Base-by-base conservation (phyloP, 2,797 vertebrate species). In the Anniella stebbinsi region DNA sequence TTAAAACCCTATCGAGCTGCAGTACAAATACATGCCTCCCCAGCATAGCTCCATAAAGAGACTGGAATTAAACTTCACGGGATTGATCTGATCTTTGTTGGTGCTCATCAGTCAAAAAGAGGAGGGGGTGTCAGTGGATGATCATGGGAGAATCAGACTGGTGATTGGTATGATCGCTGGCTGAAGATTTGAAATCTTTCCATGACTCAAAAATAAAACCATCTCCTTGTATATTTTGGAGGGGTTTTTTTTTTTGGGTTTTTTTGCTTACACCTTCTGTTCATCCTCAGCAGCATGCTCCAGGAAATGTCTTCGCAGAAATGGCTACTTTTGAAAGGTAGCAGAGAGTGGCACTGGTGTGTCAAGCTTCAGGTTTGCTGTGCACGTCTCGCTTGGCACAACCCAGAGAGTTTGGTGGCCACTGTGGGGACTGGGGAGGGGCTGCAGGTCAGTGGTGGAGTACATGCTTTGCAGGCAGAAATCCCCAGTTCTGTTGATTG, bases 71-170 rank as follows among this genome's bases (percentile, higher is more conserved):
- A 80, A n/a, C 70, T 87, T 82, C 67, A 1, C 5, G 41, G 75
- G 75, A 45, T 83, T 78, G 83, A 51, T 87, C 51, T 77, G 77
- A 41, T 90, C 72, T 86, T 70, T 76, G 57, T 81, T 86, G 77
- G 84, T 83, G 9, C 28, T 87, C 63, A 11, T 73, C 41, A 18
- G 30, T 83, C 84, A 86, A 41, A 69, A 80, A 11, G 18, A 66
- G 67, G 21, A 18, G 6, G 38, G 28, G 15, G 25, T 28, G 6
- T 13, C 17, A 28, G 21, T 41, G 7, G 38, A 67, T 41, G 54
- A 54, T 21, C 13, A 48, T 41, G 76, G 38, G 21, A 82, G 28
- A 88, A 41, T 81, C 38, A 70, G 11, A 21, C 28, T 60, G 63
- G 33, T 38, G 51, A 23, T 45, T 6, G 48, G 45, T 28, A 70